Evolutionary conservation across 2,888 invertebrate species (phyloP).

Genomic region (Macropis europaea): DNA sequence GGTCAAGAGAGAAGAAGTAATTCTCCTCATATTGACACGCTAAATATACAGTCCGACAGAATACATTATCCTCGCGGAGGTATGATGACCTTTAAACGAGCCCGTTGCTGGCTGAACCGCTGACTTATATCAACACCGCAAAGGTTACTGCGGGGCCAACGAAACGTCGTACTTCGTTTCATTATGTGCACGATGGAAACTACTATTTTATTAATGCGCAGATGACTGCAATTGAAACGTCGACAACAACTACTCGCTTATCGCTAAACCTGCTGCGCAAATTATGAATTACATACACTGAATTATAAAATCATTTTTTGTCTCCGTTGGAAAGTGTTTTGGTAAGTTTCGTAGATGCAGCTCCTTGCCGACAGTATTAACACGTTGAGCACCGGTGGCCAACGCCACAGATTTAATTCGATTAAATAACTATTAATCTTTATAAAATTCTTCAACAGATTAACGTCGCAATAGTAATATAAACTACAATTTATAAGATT

Average conservation of each 20-base stretch:
- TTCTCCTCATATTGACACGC: conserved; percentile 6
- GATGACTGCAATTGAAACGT: background rate
- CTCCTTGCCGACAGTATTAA: too few relatives aligned
- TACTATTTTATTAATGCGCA: conserved; percentile 9
- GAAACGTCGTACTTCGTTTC: too few relatives aligned
- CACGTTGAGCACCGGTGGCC: too few relatives aligned
- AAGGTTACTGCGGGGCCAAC: too few relatives aligned
- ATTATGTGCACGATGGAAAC: too few relatives aligned
- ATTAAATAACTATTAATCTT: too few relatives aligned
- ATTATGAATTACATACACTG: conserved; percentile 2
- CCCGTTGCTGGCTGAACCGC: background rate
- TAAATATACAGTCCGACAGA: conserved; percentile 3
- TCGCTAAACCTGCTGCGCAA: background rate
- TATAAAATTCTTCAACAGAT: too few relatives aligned
- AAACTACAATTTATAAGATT: too few relatives aligned
- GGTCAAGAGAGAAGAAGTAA: conserved; percentile 12
- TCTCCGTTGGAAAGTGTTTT: background rate
- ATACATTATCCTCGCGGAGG: background rate
- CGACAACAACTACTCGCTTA: conserved; percentile 2
- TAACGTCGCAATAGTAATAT: too few relatives aligned
- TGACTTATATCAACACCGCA: background rate
- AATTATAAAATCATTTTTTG: background rate
- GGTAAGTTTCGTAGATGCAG: too few relatives aligned
- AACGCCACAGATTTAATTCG: too few relatives aligned
- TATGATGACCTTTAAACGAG: background rate